phyloP scores from a whole-genome alignment of 2,888 invertebrate species.

The Horisme vitalbata region DNA sequence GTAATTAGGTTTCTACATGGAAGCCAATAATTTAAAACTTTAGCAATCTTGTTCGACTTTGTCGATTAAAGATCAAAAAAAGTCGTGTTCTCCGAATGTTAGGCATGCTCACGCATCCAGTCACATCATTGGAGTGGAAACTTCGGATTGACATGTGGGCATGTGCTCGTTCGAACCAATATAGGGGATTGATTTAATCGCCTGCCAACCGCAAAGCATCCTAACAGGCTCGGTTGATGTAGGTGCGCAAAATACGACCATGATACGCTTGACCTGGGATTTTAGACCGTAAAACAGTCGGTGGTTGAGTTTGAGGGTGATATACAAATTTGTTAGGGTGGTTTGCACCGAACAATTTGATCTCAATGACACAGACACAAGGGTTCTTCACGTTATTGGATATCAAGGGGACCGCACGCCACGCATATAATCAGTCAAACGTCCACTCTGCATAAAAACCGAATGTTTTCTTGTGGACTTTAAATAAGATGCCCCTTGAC shows the following conservation, averaged over 20 bases:
- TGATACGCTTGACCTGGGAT: conserved; percentile 30
- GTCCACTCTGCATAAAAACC: conserved; percentile 8
- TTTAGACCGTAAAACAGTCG: conserved; percentile 37
- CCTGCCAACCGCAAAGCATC: conserved; percentile 34
- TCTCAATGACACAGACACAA: conserved; percentile 66
- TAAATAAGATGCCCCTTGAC: too few species aligned
- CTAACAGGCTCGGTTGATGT: conserved; percentile 30
- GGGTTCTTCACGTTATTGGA: conserved; percentile 69
- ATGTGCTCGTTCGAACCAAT: conserved; percentile 29
- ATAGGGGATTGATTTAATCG: conserved; percentile 38
- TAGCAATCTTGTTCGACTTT: conserved; percentile 19
- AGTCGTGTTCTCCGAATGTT: conserved; percentile 6
- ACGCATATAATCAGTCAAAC: conserved; percentile 40
- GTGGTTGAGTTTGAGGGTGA: conserved; percentile 23
- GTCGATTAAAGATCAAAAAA: conserved; percentile 24
- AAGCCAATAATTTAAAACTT: conserved; percentile 37
- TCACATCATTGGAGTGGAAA: conserved; percentile 29
- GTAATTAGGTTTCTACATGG: conserved; percentile 41
- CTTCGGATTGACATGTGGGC: conserved; percentile 31
- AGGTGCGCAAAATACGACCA: conserved; percentile 21
- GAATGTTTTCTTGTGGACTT: too few species aligned
- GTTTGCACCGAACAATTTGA: conserved; percentile 50
- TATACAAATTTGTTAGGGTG: conserved; percentile 39
- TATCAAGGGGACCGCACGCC: conserved; percentile 54
- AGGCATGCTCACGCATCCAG: conserved; percentile 21